Conservation (phyloP, 2,113 vertebrate genomes). For the Pao palembangensis region DNA sequence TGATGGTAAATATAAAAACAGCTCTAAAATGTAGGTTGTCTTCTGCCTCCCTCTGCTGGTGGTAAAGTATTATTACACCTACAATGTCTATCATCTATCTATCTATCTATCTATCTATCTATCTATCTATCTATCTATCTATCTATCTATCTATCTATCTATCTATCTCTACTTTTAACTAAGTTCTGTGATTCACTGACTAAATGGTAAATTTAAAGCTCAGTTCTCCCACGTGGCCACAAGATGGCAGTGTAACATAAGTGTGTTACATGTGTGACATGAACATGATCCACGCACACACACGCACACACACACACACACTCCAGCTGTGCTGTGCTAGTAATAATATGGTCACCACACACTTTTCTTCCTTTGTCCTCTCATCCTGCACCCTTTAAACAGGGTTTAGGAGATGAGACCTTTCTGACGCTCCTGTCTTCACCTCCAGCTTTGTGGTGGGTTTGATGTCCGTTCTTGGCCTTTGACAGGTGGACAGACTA, state of each 20-base stretch:
- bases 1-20: too few relatives aligned
- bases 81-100: background rate
- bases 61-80: too few relatives aligned
- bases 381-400: constrained; percentile 11
- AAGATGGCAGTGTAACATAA: constrained; percentile 60
- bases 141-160: background rate
- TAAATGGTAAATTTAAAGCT: too few relatives aligned
- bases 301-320: background rate
- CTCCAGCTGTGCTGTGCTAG: background rate
- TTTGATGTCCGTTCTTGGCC: too few relatives aligned
- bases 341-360: constrained; percentile 29
- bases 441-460: too few relatives aligned
- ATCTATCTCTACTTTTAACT: background rate
- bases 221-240: constrained; percentile 30
- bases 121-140: background rate
- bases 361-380: constrained; percentile 27
- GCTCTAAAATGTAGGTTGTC: background rate
- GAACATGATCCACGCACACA: background rate
- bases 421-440: too few relatives aligned
- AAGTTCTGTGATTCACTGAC: background rate
- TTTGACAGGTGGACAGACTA: too few relatives aligned
- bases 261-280: background rate
- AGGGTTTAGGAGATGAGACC: too few relatives aligned
- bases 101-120: background rate
- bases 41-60: constrained; percentile 31